Evolutionary conservation across 2,113 vertebrate species (phyloP).

Genomic region (Forbesichthys agassizii): DNA sequence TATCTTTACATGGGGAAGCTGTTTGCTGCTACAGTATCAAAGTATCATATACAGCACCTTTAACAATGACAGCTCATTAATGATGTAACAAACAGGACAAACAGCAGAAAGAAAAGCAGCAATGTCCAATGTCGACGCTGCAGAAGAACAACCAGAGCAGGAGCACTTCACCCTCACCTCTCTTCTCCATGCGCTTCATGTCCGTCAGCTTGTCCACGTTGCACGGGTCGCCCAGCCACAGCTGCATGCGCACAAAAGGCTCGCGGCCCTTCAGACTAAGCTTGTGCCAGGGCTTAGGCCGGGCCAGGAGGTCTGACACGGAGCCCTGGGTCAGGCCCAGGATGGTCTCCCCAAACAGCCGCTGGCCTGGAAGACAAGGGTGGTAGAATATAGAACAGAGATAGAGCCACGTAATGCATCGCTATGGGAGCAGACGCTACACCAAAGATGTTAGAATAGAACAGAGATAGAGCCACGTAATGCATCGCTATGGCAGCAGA

Average conservation of each 20-base stretch:
- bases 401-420: too few relatives aligned
- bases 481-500: too few relatives aligned
- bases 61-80: too few relatives aligned
- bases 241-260: slow-evolving; percentile 91
- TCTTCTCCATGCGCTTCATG: slow-evolving; percentile 91
- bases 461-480: too few relatives aligned
- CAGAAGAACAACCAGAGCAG: background rate
- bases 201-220: slow-evolving; percentile 92
- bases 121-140: too few relatives aligned
- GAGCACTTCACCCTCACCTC: slow-evolving; percentile 75
- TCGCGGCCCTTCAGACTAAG: slow-evolving; percentile 90
- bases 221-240: slow-evolving; percentile 88
- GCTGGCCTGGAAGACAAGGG: slow-evolving; percentile 78
- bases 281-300: slow-evolving; percentile 93
- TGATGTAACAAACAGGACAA: too few relatives aligned
- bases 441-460: too few relatives aligned
- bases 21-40: too few relatives aligned
- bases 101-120: background rate
- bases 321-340: slow-evolving; percentile 91
- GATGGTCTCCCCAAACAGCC: slow-evolving; percentile 90
- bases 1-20: too few relatives aligned
- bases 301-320: slow-evolving; percentile 89
- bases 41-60: too few relatives aligned
- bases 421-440: too few relatives aligned
- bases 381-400: too few relatives aligned